Evolutionary conservation across 1,140 invertebrate species (phyloP).

Genomic region (Argopecten irradians): DNA sequence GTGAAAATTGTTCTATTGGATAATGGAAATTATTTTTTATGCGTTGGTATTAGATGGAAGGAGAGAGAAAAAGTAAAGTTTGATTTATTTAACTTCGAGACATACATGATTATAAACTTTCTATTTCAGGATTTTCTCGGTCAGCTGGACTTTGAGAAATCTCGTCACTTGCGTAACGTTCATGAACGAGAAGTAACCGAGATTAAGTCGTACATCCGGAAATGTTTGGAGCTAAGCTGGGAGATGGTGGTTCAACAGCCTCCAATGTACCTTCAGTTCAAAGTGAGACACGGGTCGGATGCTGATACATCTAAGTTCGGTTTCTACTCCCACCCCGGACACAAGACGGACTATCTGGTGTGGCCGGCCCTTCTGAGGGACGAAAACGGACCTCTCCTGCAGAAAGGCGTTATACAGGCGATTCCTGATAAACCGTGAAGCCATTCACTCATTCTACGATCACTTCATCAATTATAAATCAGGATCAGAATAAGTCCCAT

Average conservation of each 20-base stretch:
- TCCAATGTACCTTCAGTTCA: slow-evolving; percentile 52
- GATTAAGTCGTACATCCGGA: slow-evolving; percentile 45
- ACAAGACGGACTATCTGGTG: slow-evolving; percentile 46
- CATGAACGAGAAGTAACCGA: slow-evolving; percentile 48
- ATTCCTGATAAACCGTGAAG: slow-evolving; percentile 14
- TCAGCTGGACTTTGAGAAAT: slow-evolving; percentile 50
- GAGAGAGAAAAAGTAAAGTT: too few species aligned
- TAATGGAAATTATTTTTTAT: too few species aligned
- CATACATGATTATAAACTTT: neutral
- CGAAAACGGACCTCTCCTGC: slow-evolving; percentile 46
- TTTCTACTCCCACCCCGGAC: slow-evolving; percentile 33
- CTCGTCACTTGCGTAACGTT: slow-evolving; percentile 47
- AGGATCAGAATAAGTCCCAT: neutral
- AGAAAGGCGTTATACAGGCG: slow-evolving; percentile 49
- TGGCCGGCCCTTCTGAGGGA: slow-evolving; percentile 49
- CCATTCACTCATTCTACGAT: neutral
- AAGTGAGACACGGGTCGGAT: slow-evolving; percentile 43
- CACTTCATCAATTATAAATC: neutral
- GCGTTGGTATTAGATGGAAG: too few species aligned
- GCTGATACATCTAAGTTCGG: slow-evolving; percentile 44
- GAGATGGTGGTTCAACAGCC: slow-evolving; percentile 53
- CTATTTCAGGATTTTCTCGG: slow-evolving; percentile 47
- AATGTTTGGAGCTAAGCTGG: slow-evolving; percentile 51
- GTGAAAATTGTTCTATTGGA: too few species aligned
- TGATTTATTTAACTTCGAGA: too few species aligned